A percentile compares a stretch with the other conserved stretches of the same genome.
phyloP scores from a whole-genome alignment of 2,797 vertebrate species.

The Coilia nasus region DNA sequence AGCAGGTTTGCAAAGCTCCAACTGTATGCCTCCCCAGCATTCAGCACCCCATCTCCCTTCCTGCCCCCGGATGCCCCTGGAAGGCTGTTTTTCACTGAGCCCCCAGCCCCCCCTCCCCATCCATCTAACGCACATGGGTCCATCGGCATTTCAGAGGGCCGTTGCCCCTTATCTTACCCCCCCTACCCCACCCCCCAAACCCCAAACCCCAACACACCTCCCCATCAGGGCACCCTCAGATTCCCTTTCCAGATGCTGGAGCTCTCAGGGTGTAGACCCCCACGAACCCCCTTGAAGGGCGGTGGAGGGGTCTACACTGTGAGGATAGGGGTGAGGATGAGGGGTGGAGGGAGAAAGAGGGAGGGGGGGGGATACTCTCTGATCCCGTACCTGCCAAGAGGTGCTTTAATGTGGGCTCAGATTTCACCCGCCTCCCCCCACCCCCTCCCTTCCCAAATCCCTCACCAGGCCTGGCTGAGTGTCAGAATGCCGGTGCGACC shows the following conservation, averaged over 20 bases:
- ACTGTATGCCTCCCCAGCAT: not conserved
- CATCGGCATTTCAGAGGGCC: not conserved
- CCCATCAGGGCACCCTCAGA: slow-evolving; percentile 73
- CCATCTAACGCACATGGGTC: slow-evolving; percentile 20
- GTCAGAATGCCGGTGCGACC: slow-evolving; percentile 64
- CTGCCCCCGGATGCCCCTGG: not conserved
- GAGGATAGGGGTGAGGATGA: not conserved
- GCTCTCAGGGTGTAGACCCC: slow-evolving; percentile 73
- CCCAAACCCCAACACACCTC: too few relatives aligned
- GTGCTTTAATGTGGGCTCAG: slow-evolving; percentile 75
- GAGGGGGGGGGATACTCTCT: slow-evolving; percentile 62
- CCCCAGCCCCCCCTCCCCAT: slow-evolving; percentile 32
- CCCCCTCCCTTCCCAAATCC: slow-evolving; percentile 48
- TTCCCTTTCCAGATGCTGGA: slow-evolving; percentile 83
- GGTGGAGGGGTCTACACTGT: slow-evolving; percentile 1
- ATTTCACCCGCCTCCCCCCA: slow-evolving; percentile 70
- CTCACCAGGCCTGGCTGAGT: slow-evolving; percentile 51
- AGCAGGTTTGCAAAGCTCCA: not conserved
- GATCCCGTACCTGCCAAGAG: slow-evolving; percentile 73
- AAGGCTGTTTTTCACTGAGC: slow-evolving; percentile 59
- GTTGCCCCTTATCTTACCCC: slow-evolving; percentile 70
- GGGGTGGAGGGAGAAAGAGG: not conserved
- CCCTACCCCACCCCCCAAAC: not conserved
- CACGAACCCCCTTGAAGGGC: slow-evolving; percentile 61
- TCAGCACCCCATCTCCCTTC: not conserved